Base-by-base conservation (phyloP, 2,888 invertebrate genomes). In the Bellardia bayeri region DNA sequence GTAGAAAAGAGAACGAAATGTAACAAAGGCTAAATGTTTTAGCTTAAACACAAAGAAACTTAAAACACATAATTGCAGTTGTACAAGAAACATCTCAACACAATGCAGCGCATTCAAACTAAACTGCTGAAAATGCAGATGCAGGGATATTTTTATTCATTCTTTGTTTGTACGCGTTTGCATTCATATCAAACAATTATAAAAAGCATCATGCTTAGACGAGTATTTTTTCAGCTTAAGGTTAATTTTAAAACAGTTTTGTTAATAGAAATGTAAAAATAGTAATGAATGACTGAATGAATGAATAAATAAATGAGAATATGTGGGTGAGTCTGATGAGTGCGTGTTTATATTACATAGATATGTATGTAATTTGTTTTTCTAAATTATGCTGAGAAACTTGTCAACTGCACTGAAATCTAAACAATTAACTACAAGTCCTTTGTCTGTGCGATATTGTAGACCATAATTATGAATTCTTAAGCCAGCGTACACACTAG, bases 21-120 rank as follows among this genome's bases (percentile, higher is more conserved):
- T 45, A 80, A 69, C 80, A 85, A 85, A 85, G 74, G 40, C 80
- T 61, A 72, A 79, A 84, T 37, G 75, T 80, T 80, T 74, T 45
- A 63, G 72, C 66, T 78, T 51, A 75, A 81, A 78, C 45, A 63
- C 71, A 83, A 74, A 78, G 68, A 78, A 54, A 68, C 11, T 61
- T 54, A 56, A 58, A 78, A 78, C 23, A 42, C 58, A 56, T 58
- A 84, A 79, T 79, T 84, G 79, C 84, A 61, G 42, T 68, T 84
- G 63, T 61, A 69, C 7, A 11, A 42, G 30, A 68, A 75, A 61
- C 11, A 51, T 16, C 42, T 58, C 51, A 68, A 37, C 33, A 63
- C 14, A 83, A 71, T 54, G 58, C 63, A 76, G 30, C 37, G 40
- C 58, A 66, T 6, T 68, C 6, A 37, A 82, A 74, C 54, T 33